Conservation (phyloP, 2,888 invertebrate species). For the Sturmia bella region DNA sequence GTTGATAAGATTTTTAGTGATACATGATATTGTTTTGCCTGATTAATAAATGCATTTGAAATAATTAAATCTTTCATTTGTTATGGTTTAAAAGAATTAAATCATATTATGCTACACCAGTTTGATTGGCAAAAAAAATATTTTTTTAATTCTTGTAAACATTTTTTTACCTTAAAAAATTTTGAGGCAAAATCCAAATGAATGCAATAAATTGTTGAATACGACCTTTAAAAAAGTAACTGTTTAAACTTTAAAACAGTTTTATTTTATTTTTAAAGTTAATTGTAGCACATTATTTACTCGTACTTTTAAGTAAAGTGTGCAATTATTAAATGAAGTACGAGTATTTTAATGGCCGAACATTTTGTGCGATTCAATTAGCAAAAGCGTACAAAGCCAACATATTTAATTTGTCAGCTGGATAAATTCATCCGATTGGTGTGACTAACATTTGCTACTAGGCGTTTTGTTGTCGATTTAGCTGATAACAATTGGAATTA, state of each 20-base stretch:
- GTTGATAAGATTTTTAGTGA: no score
- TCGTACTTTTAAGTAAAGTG: slow-evolving; percentile 1
- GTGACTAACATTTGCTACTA: slow-evolving; percentile 18
- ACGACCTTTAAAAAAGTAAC: slow-evolving; percentile 25
- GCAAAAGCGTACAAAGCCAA: slow-evolving; percentile 19
- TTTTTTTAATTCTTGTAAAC: no score
- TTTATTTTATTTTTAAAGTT: not conserved
- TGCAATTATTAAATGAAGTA: slow-evolving; percentile 17
- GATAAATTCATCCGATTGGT: slow-evolving; percentile 35
- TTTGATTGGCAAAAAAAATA: no score
- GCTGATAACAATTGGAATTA: slow-evolving; percentile 14
- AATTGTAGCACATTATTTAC: slow-evolving; percentile 16
- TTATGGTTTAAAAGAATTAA: no score
- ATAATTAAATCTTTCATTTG: no score
- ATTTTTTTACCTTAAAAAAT: no score
- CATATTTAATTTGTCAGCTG: slow-evolving; percentile 40
- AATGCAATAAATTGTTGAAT: slow-evolving; percentile 8
- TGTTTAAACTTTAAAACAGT: slow-evolving; percentile 8
- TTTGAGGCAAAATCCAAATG: not conserved
- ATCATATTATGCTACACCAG: no score
- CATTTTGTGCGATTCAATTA: slow-evolving; percentile 2
- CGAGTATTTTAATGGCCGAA: not conserved
- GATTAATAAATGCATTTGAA: no score
- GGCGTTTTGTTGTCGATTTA: not conserved
- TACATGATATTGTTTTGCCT: no score